Percentiles rank a stretch among this genome's conserved stretches.
Conservation (phyloP, 1,140 invertebrate species). For the Acromyrmex heyeri region DNA sequence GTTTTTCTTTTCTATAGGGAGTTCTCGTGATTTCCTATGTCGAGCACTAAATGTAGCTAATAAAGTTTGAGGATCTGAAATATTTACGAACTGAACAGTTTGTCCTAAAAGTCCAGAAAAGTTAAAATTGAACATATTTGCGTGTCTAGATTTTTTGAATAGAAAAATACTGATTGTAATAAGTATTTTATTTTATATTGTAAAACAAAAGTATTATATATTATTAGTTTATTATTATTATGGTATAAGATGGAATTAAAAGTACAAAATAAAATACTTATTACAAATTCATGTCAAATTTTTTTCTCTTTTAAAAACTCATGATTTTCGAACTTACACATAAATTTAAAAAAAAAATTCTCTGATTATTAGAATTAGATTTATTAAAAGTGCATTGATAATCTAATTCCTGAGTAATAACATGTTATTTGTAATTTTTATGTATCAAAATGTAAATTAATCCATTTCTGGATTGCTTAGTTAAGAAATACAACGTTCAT, state of each 20-base stretch:
- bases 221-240: not conserved
- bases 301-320: not conserved
- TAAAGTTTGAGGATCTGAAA: not conserved
- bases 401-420: no score
- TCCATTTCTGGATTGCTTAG: no score
- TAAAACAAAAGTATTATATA: not conserved
- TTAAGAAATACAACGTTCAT: no score
- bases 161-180: not conserved
- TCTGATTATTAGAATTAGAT: not conserved
- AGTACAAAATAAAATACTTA: not conserved
- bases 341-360: not conserved
- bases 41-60: not conserved
- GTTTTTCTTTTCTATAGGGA: not conserved
- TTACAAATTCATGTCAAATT: not conserved
- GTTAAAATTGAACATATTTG: not conserved
- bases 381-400: no score
- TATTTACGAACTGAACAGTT: conserved; percentile 1
- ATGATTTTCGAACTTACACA: not conserved
- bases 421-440: no score
- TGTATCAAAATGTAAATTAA: no score
- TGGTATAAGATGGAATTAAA: not conserved
- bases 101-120: not conserved
- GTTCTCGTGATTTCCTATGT: not conserved
- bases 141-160: not conserved
- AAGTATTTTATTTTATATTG: not conserved